Conservation (phyloP, 2,797 vertebrate species). For the Melanotaenia nigrans region DNA sequence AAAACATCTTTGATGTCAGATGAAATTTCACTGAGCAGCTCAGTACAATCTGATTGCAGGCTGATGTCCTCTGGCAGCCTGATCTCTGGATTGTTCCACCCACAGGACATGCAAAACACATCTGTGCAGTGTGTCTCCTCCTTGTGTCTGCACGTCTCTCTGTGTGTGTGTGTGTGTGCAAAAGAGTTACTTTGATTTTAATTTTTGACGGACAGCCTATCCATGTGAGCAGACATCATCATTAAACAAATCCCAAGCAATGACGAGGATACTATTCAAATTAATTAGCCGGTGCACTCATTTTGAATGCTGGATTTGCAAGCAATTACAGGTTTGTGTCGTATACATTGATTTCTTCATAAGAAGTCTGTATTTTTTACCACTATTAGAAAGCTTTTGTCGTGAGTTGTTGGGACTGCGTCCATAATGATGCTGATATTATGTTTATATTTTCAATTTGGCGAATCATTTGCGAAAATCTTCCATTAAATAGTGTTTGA, state of each 20-base stretch:
- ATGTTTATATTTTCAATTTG: neutral
- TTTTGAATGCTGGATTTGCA: constrained; percentile 17
- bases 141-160: constrained; percentile 11
- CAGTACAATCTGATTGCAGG: constrained; percentile 66
- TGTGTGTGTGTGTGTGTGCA: neutral
- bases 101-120: constrained; percentile 67
- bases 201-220: constrained; percentile 29
- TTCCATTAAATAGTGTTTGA: neutral
- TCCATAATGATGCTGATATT: neutral
- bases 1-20: constrained; percentile 77
- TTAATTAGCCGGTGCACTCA: constrained; percentile 1
- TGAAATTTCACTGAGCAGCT: constrained; percentile 73
- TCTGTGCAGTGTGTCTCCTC: constrained; percentile 36
- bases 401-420: neutral
- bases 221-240: constrained; percentile 33
- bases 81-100: constrained; percentile 63
- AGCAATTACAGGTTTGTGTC: neutral
- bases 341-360: neutral
- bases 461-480: neutral
- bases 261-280: constrained; percentile 5
- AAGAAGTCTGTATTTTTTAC: neutral
- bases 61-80: constrained; percentile 67
- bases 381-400: neutral
- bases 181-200: constrained; percentile 21
- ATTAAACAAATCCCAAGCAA: constrained; percentile 20